Evolutionary conservation across 2,113 vertebrate species (phyloP).

Genomic region (Chrysochloris asiatica): DNA sequence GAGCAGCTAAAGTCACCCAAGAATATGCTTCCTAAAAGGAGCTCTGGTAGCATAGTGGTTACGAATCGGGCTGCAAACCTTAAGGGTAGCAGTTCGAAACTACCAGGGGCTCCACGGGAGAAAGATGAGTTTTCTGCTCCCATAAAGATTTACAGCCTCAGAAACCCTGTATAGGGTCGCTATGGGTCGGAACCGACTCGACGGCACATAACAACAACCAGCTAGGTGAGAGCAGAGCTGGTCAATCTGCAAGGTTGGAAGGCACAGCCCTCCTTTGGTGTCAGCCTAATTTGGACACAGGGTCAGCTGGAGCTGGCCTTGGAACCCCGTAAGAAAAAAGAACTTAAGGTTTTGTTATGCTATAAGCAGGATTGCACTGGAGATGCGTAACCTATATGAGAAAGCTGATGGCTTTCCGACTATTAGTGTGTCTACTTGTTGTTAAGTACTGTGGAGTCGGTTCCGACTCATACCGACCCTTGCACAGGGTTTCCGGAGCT

Average conservation of each 20-base stretch:
- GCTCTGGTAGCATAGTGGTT: no score
- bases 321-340: background rate
- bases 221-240: background rate
- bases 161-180: no score
- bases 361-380: background rate
- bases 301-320: background rate
- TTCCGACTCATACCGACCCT: no score
- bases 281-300: conserved; percentile 27
- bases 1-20: background rate
- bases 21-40: background rate
- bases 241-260: background rate
- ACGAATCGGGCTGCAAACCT: no score
- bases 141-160: no score
- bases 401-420: background rate
- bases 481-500: no score
- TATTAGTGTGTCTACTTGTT: background rate
- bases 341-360: background rate
- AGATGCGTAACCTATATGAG: background rate
- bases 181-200: no score
- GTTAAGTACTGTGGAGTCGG: no score
- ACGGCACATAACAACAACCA: no score
- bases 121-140: no score
- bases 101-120: no score
- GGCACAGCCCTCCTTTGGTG: background rate
- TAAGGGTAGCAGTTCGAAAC: no score